Percentiles rank a stretch among this genome's conserved stretches.
These are phyloP conservation scores for Bergia puertoricense DNA, from an alignment of 92 coral and sea anemone species.

Conservation along the genomic window DNA sequence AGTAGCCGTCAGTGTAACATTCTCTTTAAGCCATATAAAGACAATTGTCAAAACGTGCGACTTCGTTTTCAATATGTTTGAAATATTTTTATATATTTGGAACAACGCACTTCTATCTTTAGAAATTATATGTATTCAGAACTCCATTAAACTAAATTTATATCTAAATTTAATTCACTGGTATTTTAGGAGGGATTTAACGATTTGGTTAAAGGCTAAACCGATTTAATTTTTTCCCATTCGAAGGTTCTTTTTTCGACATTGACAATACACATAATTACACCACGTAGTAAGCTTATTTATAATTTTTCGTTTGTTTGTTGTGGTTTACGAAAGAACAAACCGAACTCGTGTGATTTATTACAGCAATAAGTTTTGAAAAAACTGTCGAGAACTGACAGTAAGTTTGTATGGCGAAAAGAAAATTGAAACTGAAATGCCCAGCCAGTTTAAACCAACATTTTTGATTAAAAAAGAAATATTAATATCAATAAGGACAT, in stretches of 20 bases:
- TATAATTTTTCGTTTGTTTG: too few relatives aligned
- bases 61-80: too few relatives aligned
- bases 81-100: too few relatives aligned
- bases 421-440: too few relatives aligned
- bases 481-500: too few relatives aligned
- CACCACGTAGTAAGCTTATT: neutral
- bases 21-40: neutral
- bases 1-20: neutral
- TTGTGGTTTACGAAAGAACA: neutral
- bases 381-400: too few relatives aligned
- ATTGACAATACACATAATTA: neutral
- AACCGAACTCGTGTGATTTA: neutral
- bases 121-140: neutral
- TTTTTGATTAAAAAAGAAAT: too few relatives aligned
- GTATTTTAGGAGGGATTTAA: neutral
- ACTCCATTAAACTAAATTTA: too few relatives aligned
- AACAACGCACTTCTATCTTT: neutral
- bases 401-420: too few relatives aligned
- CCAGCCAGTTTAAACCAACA: too few relatives aligned
- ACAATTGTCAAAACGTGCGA: neutral
- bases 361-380: too few relatives aligned
- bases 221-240: neutral
- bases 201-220: neutral
- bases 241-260: neutral
- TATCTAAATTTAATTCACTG: neutral